Base-by-base conservation (phyloP, 2,888 invertebrate genomes). In the Protodeltote pygarga region DNA sequence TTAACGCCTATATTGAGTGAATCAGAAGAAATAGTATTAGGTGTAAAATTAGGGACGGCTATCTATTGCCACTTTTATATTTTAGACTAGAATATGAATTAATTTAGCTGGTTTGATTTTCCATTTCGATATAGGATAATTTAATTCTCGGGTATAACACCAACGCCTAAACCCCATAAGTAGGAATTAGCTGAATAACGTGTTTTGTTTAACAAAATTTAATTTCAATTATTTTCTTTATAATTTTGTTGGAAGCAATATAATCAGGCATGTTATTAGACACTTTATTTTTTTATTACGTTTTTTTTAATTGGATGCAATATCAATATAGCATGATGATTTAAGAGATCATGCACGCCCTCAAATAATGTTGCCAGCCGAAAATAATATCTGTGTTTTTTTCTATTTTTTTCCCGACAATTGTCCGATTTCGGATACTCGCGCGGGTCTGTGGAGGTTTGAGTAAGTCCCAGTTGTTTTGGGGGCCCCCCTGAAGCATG, bases 371-470 rank as follows among this genome's bases (percentile, higher is more conserved):
- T 76, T 74, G 64, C 67, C 67, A 73, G 57, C 75, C 65, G 69
- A 73, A 73, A 77, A 88, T 91, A 90, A 91, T 91, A 86, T 87
- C 85, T 88, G 83, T 87, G 77, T 87, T 83, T 83, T 81, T 66
- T 76, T 79, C 72, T 70, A 71, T 69, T 71, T 73, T 75, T 78
- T 76, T 83, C 68, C 83, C 75, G 73, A 83, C 83, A 79, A 87
- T 90, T 90, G 92, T 92, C 91, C 91, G 89, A 79, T 77, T 83
- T 84, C 90, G 92, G 92, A 89, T 87, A 75, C 77, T 87, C 82
- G 85, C 85, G 81, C 91, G 90, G 79, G 80, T 90, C 73, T 74
- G 76, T 91, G 92, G 92, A 92, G 92, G 92, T 86, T 77, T 92
- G 73, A 92, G 92, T 92, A 92, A 92, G 92, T 92, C 77, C 77